Conservation (phyloP, 1,140 invertebrate species). For the Sitodiplosis mosellana region DNA sequence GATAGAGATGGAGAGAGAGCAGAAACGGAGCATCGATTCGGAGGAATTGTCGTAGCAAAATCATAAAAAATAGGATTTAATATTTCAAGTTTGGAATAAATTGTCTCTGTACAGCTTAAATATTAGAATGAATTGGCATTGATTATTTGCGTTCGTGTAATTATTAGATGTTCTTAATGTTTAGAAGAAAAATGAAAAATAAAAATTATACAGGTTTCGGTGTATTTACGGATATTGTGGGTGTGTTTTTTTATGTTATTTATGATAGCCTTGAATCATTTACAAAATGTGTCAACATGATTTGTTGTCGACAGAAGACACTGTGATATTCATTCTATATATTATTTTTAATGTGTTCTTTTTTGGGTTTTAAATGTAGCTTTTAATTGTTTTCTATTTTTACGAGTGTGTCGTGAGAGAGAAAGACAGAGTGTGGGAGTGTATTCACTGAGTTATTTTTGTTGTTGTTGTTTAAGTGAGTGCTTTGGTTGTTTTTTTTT, state of each 20-base stretch:
- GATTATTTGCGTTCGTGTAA: too few relatives aligned
- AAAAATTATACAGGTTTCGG: background rate
- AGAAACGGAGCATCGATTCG: too few relatives aligned
- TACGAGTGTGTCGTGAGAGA: background rate
- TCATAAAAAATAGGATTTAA: too few relatives aligned
- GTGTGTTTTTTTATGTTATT: background rate
- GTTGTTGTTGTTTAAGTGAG: background rate
- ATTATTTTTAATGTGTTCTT: too few relatives aligned
- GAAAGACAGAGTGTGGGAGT: slow-evolving; percentile 2
- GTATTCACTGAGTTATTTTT: background rate
- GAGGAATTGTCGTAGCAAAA: too few relatives aligned
- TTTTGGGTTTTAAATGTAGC: background rate
- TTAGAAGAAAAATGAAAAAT: slow-evolving; percentile 1
- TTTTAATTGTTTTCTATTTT: slow-evolving; percentile 3
- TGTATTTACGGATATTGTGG: background rate
- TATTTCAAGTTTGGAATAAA: background rate
- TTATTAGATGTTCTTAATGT: background rate
- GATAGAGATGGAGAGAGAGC: too few relatives aligned
- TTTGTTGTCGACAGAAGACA: background rate
- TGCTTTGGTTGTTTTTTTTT: background rate
- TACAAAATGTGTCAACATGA: background rate
- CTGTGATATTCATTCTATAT: background rate
- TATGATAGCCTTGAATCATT: background rate
- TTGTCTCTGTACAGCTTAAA: background rate
- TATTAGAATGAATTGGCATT: background rate